Base-by-base conservation (phyloP, 1,140 invertebrate genomes). In the Camponotus pennsylvanicus region DNA sequence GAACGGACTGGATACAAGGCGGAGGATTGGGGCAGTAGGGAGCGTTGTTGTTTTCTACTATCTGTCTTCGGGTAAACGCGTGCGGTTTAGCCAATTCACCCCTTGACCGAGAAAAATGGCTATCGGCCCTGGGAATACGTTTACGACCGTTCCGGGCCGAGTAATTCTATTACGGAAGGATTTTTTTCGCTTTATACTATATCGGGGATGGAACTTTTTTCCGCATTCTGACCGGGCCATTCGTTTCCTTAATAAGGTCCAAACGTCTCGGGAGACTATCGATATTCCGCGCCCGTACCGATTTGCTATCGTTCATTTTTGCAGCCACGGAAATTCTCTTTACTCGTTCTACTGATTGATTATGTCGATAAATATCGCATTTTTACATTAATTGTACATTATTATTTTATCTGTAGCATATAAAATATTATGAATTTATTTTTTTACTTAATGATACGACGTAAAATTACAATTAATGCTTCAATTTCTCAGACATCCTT, bases 101-200 rank as follows among this genome's bases (percentile, higher is more conserved):
- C 92, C 93, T 95, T 95, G 94, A 94, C 94, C 95, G 93, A 94
- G 94, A 95, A 95, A 95, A 95, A 95, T 95, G 92, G 92, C 93
- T 93, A 95, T 95, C 94, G 94, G 94, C 88, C 92, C 88, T 93
- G 95, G 95, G 95, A 95, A 95, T 95, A 95, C 93, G 92, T 95
- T 95, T 95, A 95, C 94, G 94, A 94, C 92, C 93, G 94, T 92
- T 93, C 91, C 89, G 95, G 86, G 94, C 90, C 92, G 87, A 89
- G 93, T 95, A 95, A 95, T 95, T 95, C 94, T 94, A 95, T 95
- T 95, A 95, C 92, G 78, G 90, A 91, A 92, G 92, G 93, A 95
- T 95, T 95, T 95, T 95, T 94, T 95, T 93, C 92, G 89, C 92
- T 94, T 95, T 94, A 92, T 94, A 92, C 91, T 90, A 93, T 94